Evolutionary conservation across 2,113 vertebrate species (phyloP).

Genomic region (Crocuta crocuta): DNA sequence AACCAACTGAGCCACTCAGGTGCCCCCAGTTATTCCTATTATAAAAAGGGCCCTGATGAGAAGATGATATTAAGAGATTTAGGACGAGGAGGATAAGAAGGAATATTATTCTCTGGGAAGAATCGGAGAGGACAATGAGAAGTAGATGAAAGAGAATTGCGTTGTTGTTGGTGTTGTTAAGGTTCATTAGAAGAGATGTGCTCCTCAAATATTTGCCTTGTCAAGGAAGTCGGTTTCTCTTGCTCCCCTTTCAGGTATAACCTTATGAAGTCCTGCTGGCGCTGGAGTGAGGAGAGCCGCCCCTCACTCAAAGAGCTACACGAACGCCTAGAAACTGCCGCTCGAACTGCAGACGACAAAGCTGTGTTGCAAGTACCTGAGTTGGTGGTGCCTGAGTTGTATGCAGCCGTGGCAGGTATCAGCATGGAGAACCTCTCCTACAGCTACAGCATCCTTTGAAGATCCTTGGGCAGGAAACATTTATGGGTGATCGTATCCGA

Average conservation of each 20-base stretch:
- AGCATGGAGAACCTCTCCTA: constrained; percentile 66
- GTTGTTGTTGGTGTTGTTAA: neutral
- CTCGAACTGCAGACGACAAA: constrained; percentile 89
- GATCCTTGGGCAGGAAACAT: neutral
- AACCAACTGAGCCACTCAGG: too few relatives aligned
- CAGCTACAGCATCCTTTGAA: constrained; percentile 84
- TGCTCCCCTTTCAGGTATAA: constrained; percentile 86
- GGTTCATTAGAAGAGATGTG: neutral
- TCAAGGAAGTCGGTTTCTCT: neutral
- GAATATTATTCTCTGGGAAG: neutral
- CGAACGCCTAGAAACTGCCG: constrained; percentile 85
- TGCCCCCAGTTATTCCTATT: neutral
- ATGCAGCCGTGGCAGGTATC: constrained; percentile 84
- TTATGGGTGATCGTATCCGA: neutral
- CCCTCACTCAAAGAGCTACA: constrained; percentile 86
- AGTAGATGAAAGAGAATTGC: neutral
- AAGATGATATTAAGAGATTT: neutral
- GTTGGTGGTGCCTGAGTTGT: constrained; percentile 85
- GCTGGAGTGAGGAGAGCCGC: constrained; percentile 90
- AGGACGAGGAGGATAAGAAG: neutral
- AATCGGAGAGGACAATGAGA: neutral
- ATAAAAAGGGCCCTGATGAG: neutral
- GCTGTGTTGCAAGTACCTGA: constrained; percentile 90
- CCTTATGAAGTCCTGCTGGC: constrained; percentile 94
- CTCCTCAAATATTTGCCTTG: neutral